Percentiles rank a stretch among this genome's conserved stretches.
Evolutionary conservation across 1,140 invertebrate species (phyloP).

Genomic region (Chelonus insularis): DNA sequence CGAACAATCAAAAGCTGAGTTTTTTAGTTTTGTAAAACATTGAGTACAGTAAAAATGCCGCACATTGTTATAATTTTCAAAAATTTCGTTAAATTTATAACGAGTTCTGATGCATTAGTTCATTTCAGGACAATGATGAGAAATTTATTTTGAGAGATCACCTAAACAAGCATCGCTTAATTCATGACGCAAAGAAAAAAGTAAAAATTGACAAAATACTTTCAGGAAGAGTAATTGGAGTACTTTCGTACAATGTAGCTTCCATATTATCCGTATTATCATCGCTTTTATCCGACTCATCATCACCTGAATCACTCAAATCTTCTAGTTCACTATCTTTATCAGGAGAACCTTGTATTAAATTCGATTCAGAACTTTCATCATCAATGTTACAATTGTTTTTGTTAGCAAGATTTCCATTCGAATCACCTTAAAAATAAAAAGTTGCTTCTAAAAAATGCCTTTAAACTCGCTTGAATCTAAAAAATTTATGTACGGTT

Average conservation of each 20-base stretch:
- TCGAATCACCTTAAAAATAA: no score
- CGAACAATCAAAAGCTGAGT: not conserved
- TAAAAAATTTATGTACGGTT: no score
- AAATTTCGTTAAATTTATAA: conserved; percentile 22
- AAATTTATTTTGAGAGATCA: conserved; percentile 1
- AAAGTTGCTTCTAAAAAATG: no score
- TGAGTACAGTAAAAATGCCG: conserved; percentile 20
- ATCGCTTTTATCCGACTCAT: no score
- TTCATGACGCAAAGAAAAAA: conserved; percentile 12
- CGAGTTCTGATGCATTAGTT: not conserved
- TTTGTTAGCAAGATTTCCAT: no score
- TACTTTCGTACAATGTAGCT: conserved; percentile 21
- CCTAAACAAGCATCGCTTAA: conserved; percentile 6
- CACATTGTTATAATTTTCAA: not conserved
- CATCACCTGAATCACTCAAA: no score
- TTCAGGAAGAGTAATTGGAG: conserved; percentile 5
- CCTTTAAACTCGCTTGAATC: no score
- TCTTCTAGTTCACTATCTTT: no score
- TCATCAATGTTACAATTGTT: no score
- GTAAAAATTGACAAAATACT: conserved; percentile 14
- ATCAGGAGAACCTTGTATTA: no score
- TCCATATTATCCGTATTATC: no score
- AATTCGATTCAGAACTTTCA: no score
- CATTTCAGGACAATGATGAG: conserved; percentile 4
- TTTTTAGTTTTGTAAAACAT: conserved; percentile 6